Evolutionary conservation across 2,113 vertebrate genomes (phyloP).

Genomic region (Callospermophilus lateralis): DNA sequence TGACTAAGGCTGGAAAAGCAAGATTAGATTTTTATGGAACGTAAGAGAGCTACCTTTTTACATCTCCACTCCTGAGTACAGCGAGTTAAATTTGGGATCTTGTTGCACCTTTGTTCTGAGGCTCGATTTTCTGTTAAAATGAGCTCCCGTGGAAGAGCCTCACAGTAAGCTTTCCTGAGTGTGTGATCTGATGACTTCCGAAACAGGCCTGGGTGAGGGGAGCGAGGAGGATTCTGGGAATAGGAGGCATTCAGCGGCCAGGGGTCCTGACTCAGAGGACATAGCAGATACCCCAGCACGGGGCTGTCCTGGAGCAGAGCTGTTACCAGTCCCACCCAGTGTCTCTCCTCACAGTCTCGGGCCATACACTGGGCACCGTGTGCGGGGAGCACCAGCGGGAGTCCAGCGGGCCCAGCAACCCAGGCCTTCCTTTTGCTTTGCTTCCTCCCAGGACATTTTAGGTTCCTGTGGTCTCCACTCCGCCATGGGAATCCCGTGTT

Average conservation of each 20-base stretch:
- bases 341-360: background rate
- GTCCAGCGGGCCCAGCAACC: background rate
- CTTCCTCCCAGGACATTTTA: background rate
- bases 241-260: no score
- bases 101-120: slow-evolving; percentile 11
- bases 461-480: background rate
- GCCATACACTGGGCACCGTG: background rate
- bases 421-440: background rate
- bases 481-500: background rate
- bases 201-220: background rate
- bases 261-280: no score
- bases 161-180: background rate
- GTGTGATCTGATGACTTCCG: background rate
- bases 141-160: background rate
- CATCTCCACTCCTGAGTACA: background rate
- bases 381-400: background rate
- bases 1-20: background rate
- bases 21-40: background rate
- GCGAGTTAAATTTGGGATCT: background rate
- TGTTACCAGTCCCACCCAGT: background rate
- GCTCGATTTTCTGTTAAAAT: background rate
- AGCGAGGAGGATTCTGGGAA: background rate
- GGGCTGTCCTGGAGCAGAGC: background rate
- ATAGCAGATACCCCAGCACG: accelerated
- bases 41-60: background rate